These are phyloP conservation scores for Syngnathus rostellatus DNA, from an alignment of 2,797 vertebrate species.

Conservation along the genomic window DNA sequence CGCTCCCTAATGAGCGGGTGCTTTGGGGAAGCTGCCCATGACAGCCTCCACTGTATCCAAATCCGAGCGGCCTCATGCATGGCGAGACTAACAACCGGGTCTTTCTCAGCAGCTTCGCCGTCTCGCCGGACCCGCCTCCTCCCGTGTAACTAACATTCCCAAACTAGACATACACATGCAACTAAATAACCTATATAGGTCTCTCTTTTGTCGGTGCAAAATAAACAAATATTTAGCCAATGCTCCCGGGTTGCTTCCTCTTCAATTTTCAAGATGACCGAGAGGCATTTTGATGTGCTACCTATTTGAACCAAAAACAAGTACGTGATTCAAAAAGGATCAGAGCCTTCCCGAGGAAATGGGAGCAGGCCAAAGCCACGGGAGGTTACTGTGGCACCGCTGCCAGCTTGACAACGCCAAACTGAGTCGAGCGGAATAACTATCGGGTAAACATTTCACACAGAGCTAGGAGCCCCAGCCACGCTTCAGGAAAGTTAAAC, in stretches of 20 bases:
- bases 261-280: background rate
- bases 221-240: too few relatives aligned
- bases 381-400: conserved; percentile 2
- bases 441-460: conserved; percentile 1
- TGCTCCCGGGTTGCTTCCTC: too few relatives aligned
- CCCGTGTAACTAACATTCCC: conserved; percentile 11
- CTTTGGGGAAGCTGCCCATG: conserved; percentile 56
- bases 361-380: background rate
- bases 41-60: conserved; percentile 42
- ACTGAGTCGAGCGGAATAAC: background rate
- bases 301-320: background rate
- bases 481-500: background rate
- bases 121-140: conserved; percentile 35
- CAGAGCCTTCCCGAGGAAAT: conserved; percentile 1
- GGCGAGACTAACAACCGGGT: conserved; percentile 48
- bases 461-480: background rate
- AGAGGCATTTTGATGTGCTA: background rate
- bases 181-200: too few relatives aligned
- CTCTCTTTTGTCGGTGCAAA: too few relatives aligned
- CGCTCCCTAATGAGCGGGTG: conserved; percentile 66
- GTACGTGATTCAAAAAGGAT: background rate
- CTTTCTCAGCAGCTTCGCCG: conserved; percentile 43
- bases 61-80: conserved; percentile 27
- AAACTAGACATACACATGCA: too few relatives aligned
- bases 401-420: background rate